Base-by-base conservation (phyloP, 2,888 invertebrate species). In the Lamellibrachia columna region DNA sequence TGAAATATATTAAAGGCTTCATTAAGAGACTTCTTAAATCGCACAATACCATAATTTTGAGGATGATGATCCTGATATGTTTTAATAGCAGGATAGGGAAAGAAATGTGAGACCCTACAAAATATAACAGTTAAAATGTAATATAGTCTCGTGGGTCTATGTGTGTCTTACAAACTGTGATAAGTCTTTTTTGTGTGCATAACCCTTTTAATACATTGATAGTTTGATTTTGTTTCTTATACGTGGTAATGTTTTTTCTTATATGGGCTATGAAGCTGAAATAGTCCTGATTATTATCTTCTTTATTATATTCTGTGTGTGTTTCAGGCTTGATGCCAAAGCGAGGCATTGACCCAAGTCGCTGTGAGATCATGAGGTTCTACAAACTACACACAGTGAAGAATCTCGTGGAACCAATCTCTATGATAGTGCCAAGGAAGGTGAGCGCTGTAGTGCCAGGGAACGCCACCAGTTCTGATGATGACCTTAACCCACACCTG, bases 381-480 rank as follows among this genome's bases (percentile, higher is more conserved):
- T 99, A 98, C 97, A 98, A 99, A 95, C 97, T 99, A 93, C 99
- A 99, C 97, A 96, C 97, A n/a, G 96, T 96, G 53, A 96, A 96
- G 94, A 95, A 96, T 91, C 93, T 99, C 92, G 99, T 99, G 96
- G 99, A 99, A 97, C 98, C 98, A 94, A 97, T 99, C 93, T 98
- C 99, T n/a, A 99, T 99, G 99, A 99, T 99, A 93, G 99, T 99
- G 93, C 99, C 99, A 53, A 97, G 99, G 96, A 99, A 99, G 97
- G 98, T 97, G 95, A 95, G 94, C 15, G 1, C 40, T 40, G 40
- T 40, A 40, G 40, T 40, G 40, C 40, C 40, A 40, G 40, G 40
- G 40, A 40, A 40, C 40, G 75, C 22, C 75, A 15, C 75, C 4
- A 75, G 15, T 22, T 75, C 60, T 6, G 22, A 22, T 22, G 75